Evolutionary conservation across 2,888 invertebrate genomes (phyloP), one percentile per base, ranked within the genome.

Genomic region (Clostera curtula): DNA sequence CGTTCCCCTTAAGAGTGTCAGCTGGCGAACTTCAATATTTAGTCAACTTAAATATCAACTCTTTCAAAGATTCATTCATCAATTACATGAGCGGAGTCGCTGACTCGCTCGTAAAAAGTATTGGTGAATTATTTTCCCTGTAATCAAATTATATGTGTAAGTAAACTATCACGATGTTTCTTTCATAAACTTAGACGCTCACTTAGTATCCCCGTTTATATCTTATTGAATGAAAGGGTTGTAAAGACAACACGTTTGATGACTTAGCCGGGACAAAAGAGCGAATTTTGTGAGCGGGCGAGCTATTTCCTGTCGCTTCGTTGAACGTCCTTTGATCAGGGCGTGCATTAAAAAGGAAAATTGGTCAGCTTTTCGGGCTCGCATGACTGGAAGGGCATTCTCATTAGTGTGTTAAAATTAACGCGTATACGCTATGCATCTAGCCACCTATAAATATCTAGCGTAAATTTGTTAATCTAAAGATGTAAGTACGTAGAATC

Each of bases 321-420:
- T 26, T 53, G 56, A 36, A 35, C 57, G 45, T 44, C 65, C 76
- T 79, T 77, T 77, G 77, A 79, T 77, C 76, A 71, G 43, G 47
- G 58, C 61, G 66, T 55, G 62, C 61, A 60, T 64, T 65, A 66
- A 71, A 68, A 73, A 61, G 71, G 73, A 67, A 69, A 74, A 74
- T 75, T 72, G 67, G 72, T 62, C 57, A 61, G 63, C 57, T 66
- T 71, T 71, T 64, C 48, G 52, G 54, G 56, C 44, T 46, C 41
- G 39, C 54, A 54, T 51, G 56, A 53, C 48, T 63, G 57, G 53
- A 47, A 52, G 56, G 49, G 49, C 53, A 52, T 55, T 41, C 38
- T 25, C 40, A 33, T 38, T 45, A 45, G 40, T 31, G 40, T 31
- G 35, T 35, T 36, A 45, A 39, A 36, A 41, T 43, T 34, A 36